Conservation (phyloP, 2,888 invertebrate genomes). For the Drosophila robusta region DNA sequence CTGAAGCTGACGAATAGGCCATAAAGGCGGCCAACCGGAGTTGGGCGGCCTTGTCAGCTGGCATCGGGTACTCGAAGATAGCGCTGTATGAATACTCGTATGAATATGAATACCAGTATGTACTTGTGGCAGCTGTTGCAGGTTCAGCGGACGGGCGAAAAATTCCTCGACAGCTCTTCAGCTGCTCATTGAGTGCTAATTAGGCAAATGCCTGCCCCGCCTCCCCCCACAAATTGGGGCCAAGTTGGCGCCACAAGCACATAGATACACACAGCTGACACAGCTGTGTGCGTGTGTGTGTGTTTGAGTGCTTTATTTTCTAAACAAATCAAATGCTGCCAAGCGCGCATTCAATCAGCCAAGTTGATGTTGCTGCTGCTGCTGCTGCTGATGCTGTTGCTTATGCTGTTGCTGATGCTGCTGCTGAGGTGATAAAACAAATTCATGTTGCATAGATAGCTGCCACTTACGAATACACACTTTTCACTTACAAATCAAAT, state of each 20-base stretch:
- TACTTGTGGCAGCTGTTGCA: constrained; percentile 48
- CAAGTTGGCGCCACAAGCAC: constrained; percentile 78
- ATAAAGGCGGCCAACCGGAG: constrained; percentile 28
- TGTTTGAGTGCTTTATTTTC: constrained; percentile 70
- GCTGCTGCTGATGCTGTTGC: constrained; percentile 36
- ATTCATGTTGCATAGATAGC: constrained; percentile 46
- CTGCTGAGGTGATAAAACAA: constrained; percentile 73
- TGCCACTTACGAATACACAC: constrained; percentile 33
- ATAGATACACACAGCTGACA: constrained; percentile 45
- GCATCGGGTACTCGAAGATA: constrained; percentile 45
- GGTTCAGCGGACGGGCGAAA: constrained; percentile 39
- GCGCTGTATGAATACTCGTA: constrained; percentile 22
- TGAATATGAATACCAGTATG: constrained; percentile 15
- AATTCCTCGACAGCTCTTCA: constrained; percentile 56
- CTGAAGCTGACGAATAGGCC: constrained; percentile 25
- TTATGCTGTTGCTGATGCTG: too few relatives aligned
- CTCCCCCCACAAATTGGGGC: constrained; percentile 75
- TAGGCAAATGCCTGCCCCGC: constrained; percentile 74
- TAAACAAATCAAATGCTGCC: constrained; percentile 82
- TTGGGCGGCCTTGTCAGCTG: constrained; percentile 48
- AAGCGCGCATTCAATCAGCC: constrained; percentile 77
- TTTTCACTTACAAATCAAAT: constrained; percentile 53
- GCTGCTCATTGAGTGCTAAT: constrained; percentile 74
- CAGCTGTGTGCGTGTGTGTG: constrained; percentile 17
- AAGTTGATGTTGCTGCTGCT: constrained; percentile 47